Base-by-base conservation (phyloP, 92 coral and sea anemone genomes). In the Virgularia gustaviana region DNA sequence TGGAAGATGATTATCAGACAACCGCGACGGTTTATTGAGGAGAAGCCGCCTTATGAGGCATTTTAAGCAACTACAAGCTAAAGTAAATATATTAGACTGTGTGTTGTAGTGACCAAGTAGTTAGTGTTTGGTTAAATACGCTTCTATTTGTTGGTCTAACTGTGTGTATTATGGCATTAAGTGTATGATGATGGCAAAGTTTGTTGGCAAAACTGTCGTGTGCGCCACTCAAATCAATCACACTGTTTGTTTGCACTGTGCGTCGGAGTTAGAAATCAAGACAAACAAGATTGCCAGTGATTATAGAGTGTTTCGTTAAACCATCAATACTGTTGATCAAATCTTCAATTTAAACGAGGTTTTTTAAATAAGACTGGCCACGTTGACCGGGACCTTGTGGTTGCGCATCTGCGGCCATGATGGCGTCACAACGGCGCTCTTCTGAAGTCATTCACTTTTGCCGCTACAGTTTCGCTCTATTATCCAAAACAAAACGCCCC, bases 331-430 rank as follows among this genome's bases (percentile, higher is more conserved):
- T 68, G 75, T 68, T 68, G 60, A 68, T 45, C 44, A 7, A 44
- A 68, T 68, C 60, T 61, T 33, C 28, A 68, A 68, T 68, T 68
- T 68, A 68, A 68, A 68, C 75, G 30, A 49, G 57, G n/a, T 28
- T 68, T 34, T n/a, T 19, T 27, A 28, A 42, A 65, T 42, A 13
- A 55, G 32, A 36, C 9, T 28, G 51, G 28, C 24, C 72, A 65
- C 72, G 72, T 28, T 36, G 57, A 2, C 38, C 19, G n/a, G 59
- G n/a, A n/a, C 11, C 42, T 49, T 68, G 60, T 49, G 60, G 75
- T 45, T 34, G 18, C 44, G 12, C 20, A 68, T 68, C 75, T 68
- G 75, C 54, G 75, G 75, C 44, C 8, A 28, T 24, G 43, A 15
- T 68, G 75, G 75, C 75, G 75, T 28, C 75, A 68, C 15, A 0